Conservation (phyloP, 2,113 vertebrate species). For the Orthochromis malagaraziensis region DNA sequence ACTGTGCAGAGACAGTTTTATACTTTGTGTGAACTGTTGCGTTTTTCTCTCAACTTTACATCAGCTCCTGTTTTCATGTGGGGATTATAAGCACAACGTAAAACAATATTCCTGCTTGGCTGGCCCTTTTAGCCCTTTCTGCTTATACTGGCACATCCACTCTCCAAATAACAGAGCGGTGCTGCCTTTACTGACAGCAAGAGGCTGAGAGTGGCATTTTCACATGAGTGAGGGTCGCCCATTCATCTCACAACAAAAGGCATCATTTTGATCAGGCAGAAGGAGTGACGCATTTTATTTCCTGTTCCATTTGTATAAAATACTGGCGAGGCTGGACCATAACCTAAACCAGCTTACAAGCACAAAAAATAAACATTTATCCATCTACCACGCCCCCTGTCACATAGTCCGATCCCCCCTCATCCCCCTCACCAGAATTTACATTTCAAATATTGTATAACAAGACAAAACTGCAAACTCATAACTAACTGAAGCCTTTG, state of each 20-base stretch:
- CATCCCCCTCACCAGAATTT: not conserved
- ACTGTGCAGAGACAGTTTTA: not conserved
- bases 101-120: not conserved
- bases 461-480: not conserved
- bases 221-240: not conserved
- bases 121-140: not conserved
- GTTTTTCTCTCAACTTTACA: not conserved
- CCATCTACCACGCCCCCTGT: not conserved
- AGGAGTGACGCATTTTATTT: not conserved
- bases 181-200: not conserved
- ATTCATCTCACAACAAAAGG: not conserved
- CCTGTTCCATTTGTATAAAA: not conserved
- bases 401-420: rapidly evolving
- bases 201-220: not conserved
- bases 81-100: conserved; percentile 2
- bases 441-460: not conserved
- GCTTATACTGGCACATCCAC: conserved; percentile 11
- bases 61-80: not conserved
- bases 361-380: not conserved
- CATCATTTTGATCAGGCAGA: not conserved
- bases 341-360: not conserved
- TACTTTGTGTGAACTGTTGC: not conserved
- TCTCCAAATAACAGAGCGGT: not conserved
- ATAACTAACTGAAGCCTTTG: not conserved
- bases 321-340: rapidly evolving